phyloP scores from a whole-genome alignment of 1,140 invertebrate species.

The Drosophila tristis region DNA sequence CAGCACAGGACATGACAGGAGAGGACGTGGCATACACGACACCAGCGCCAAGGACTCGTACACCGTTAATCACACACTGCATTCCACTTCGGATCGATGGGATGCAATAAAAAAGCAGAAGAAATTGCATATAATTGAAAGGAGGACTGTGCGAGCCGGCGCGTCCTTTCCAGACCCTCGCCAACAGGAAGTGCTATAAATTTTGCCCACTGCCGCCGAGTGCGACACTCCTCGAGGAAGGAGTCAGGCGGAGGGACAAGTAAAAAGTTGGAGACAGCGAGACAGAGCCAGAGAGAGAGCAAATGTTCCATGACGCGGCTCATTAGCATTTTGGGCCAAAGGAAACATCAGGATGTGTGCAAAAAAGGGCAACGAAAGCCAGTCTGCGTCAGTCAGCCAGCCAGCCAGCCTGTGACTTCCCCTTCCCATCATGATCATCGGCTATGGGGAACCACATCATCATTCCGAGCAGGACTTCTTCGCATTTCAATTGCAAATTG shows the following conservation, averaged over 20 bases:
- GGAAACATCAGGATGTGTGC: constrained; percentile 56
- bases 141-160: constrained; percentile 5
- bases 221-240: constrained; percentile 46
- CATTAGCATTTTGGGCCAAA: constrained; percentile 77
- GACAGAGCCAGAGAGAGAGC: neutral
- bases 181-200: constrained; percentile 73
- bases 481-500: constrained; percentile 76
- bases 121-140: constrained; percentile 76
- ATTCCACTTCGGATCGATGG: constrained; percentile 49
- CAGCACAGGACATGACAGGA: constrained; percentile 5
- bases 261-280: neutral
- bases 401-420: constrained; percentile 36
- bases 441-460: constrained; percentile 39
- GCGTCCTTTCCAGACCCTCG: too few relatives aligned
- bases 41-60: constrained; percentile 19
- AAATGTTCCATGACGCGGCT: constrained; percentile 41
- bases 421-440: constrained; percentile 48
- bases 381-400: constrained; percentile 36
- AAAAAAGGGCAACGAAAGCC: constrained; percentile 36
- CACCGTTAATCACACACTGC: constrained; percentile 62
- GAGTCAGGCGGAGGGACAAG: neutral
- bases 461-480: constrained; percentile 4
- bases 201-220: constrained; percentile 50
- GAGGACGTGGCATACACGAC: constrained; percentile 1
- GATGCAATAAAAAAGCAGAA: constrained; percentile 65